These are phyloP conservation scores for Neotoxoptera formosana DNA, from an alignment of 1,140 invertebrate species.

Conservation along the genomic window DNA sequence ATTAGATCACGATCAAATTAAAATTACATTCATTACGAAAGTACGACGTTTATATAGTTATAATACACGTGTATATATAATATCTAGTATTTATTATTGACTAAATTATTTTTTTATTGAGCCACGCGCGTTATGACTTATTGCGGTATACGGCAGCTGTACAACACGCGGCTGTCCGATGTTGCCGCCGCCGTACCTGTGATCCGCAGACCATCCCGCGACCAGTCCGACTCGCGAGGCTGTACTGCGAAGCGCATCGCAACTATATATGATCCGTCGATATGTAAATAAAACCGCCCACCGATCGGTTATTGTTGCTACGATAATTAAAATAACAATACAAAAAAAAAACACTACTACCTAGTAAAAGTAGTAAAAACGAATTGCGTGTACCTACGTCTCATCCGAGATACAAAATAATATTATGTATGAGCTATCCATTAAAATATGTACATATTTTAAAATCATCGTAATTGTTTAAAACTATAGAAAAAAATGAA, in stretches of 20 bases:
- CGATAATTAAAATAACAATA: not conserved
- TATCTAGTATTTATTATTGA: not conserved
- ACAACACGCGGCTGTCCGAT: too few relatives aligned
- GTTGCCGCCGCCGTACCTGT: not conserved
- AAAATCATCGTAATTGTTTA: not conserved
- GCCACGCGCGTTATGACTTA: not conserved
- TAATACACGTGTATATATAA: too few relatives aligned
- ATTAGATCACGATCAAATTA: not conserved
- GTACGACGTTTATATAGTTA: not conserved
- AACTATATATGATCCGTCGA: too few relatives aligned
- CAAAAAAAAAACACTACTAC: not conserved
- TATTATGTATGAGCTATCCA: not conserved
- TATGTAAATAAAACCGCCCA: slow-evolving; percentile 12
- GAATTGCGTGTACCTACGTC: not conserved
- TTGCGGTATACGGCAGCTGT: not conserved
- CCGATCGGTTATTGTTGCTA: not conserved
- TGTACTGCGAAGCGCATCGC: not conserved
- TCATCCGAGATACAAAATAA: not conserved
- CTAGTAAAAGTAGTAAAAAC: not conserved
- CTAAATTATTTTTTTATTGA: slow-evolving; percentile 33
- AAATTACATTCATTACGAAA: not conserved
- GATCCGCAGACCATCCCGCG: not conserved
- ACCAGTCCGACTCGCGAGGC: not conserved
- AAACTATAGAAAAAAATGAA: not conserved
- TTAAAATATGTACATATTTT: not conserved